These are phyloP conservation scores for Lepus timidus DNA, from an alignment of 2,113 vertebrate species.

Conservation along the genomic window DNA sequence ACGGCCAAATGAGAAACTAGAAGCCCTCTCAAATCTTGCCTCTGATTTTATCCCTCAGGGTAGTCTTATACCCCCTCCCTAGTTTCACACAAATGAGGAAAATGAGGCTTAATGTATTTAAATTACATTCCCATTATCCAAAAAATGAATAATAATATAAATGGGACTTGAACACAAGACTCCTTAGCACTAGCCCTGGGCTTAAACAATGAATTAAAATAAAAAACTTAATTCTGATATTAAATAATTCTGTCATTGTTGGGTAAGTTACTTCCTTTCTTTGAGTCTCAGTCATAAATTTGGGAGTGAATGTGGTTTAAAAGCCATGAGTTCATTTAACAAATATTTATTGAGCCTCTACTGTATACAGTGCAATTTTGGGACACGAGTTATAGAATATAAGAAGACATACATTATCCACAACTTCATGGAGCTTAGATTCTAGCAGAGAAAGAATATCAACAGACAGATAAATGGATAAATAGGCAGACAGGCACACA, in stretches of 20 bases:
- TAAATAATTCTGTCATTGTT: not conserved
- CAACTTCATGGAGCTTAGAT: not conserved
- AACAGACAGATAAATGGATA: not conserved
- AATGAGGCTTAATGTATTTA: not conserved
- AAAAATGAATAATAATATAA: not conserved
- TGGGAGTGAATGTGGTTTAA: not conserved
- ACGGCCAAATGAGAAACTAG: not conserved
- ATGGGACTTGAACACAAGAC: not conserved
- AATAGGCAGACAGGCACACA: not conserved
- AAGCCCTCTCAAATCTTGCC: not conserved
- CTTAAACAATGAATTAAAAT: not conserved
- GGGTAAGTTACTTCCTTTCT: not conserved
- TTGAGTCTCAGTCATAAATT: not conserved
- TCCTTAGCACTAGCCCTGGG: not conserved
- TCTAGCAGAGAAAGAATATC: not conserved
- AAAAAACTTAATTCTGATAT: not conserved
- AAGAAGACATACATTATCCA: not conserved
- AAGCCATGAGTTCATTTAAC: not conserved
- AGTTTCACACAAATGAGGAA: not conserved
- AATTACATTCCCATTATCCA: not conserved
- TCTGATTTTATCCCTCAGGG: not conserved
- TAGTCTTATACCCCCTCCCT: not conserved
- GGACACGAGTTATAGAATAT: not conserved
- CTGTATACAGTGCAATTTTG: not conserved
- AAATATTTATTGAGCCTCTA: not conserved